Evolutionary conservation across 2,797 vertebrate species (phyloP).

Genomic region (Pangasius krempfi): DNA sequence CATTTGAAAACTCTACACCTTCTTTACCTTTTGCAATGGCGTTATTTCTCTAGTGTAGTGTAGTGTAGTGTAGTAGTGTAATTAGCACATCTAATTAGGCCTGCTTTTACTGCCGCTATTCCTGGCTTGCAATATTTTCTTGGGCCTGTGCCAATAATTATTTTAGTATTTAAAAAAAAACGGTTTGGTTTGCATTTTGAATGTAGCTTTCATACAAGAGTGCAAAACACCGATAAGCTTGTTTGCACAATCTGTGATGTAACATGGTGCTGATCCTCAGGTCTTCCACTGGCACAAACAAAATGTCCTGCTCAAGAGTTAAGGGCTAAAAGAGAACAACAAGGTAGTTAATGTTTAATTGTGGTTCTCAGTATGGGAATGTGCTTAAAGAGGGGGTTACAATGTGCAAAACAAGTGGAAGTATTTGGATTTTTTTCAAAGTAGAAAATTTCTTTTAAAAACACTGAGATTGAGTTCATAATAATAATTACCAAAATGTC

Average conservation of each 20-base stretch:
- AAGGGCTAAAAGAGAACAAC: slow-evolving; percentile 18
- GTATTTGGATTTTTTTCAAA: neutral
- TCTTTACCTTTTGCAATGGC: neutral
- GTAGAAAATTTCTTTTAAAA: neutral
- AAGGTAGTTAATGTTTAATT: slow-evolving; percentile 54
- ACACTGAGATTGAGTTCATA: neutral
- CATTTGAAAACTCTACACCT: neutral
- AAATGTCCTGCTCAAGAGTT: slow-evolving; percentile 51
- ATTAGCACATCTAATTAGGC: neutral
- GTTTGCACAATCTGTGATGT: slow-evolving; percentile 58
- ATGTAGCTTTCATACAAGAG: slow-evolving; percentile 42
- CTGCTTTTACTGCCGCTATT: neutral
- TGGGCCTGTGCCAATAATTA: neutral
- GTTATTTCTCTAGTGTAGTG: neutral
- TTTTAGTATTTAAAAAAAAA: neutral
- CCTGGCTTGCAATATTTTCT: neutral
- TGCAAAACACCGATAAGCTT: slow-evolving; percentile 59
- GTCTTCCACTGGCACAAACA: slow-evolving; percentile 41
- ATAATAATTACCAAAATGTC: neutral
- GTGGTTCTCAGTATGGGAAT: neutral
- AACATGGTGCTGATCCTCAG: slow-evolving; percentile 39
- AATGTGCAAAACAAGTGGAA: neutral
- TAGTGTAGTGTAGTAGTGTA: neutral
- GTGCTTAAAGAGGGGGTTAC: neutral
- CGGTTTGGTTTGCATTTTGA: slow-evolving; percentile 3